Percentiles rank a stretch among this genome's conserved stretches.
phyloP scores from a whole-genome alignment of 1,140 invertebrate species.

The Polypedilum vanderplanki region DNA sequence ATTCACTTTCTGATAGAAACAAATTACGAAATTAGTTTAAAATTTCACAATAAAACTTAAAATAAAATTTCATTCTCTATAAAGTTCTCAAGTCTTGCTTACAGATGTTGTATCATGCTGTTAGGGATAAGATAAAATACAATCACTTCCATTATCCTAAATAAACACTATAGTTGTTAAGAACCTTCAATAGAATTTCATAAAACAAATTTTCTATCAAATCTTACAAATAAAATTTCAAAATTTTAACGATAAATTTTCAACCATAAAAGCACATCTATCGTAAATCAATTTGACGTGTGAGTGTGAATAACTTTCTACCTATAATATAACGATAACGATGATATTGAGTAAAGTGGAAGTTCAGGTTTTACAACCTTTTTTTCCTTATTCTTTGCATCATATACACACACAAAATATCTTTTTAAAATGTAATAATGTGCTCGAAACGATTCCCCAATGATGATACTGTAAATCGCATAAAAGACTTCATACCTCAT shows the following conservation, averaged over 20 bases:
- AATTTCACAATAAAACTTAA: no score
- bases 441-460: not conserved
- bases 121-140: not conserved
- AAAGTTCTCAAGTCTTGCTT: no score
- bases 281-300: not conserved
- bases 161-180: not conserved
- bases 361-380: not conserved
- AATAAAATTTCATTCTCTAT: no score
- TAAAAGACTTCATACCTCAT: not conserved
- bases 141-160: slow-evolving; percentile 7
- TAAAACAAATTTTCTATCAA: no score
- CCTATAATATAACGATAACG: not conserved
- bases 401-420: not conserved
- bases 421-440: slow-evolving; percentile 22
- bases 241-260: no score
- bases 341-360: not conserved
- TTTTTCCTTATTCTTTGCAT: not conserved
- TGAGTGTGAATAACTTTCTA: slow-evolving; percentile 24
- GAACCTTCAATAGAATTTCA: no score
- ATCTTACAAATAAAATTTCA: no score
- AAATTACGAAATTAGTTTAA: no score
- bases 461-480: not conserved
- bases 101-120: no score
- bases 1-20: no score
- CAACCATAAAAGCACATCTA: not conserved